These are phyloP conservation scores for Tromatobia lineatoria DNA, from an alignment of 2,888 invertebrate species.

Conservation along the genomic window DNA sequence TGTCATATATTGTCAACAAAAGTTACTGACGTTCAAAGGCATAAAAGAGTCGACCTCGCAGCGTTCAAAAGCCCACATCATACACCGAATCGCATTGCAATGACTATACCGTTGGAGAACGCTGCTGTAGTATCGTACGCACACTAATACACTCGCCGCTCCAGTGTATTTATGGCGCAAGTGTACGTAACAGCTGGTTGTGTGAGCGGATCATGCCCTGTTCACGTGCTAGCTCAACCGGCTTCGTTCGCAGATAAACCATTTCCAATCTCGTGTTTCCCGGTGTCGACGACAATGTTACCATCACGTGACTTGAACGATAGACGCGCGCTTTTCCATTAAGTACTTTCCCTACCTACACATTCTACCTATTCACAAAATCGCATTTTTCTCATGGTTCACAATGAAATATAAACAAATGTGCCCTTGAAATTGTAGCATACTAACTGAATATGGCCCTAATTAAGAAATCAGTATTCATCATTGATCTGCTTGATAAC, in stretches of 20 bases:
- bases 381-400: not conserved
- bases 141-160: not conserved
- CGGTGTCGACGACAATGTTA: conserved; percentile 60
- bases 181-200: conserved; percentile 47
- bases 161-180: conserved; percentile 17
- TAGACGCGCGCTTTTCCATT: not conserved
- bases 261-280: conserved; percentile 29
- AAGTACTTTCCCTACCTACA: not conserved
- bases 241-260: conserved; percentile 44
- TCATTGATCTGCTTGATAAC: too few relatives aligned
- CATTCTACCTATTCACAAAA: not conserved
- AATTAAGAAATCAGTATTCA: too few relatives aligned
- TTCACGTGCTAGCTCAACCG: conserved; percentile 75
- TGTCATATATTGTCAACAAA: not conserved
- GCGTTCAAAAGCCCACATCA: conserved; percentile 11
- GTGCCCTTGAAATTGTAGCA: too few relatives aligned
- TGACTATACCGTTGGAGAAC: conserved; percentile 4
- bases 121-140: not conserved
- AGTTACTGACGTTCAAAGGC: not conserved
- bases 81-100: not conserved
- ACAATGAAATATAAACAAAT: not conserved
- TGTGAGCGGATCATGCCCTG: conserved; percentile 66
- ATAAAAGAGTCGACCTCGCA: conserved; percentile 14
- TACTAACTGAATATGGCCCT: too few relatives aligned
- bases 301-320: not conserved